phyloP scores from a whole-genome alignment of 2,888 invertebrate genomes.

The Drosophila antonietae region DNA sequence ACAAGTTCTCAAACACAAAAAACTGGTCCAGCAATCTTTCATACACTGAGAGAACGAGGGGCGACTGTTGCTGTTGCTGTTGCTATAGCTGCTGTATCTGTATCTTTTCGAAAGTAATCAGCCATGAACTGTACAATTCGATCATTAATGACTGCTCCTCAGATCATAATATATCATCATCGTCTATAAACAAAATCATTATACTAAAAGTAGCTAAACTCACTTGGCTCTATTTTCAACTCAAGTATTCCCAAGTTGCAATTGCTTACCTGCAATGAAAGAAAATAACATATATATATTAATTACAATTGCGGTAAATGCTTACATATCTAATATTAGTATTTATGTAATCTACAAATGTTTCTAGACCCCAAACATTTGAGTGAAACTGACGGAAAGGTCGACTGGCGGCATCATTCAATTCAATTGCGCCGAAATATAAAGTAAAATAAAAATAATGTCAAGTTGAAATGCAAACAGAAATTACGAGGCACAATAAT shows the following conservation, averaged over 20 bases:
- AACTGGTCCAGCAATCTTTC: conserved; percentile 69
- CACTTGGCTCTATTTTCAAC: conserved; percentile 18
- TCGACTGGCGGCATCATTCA: conserved; percentile 43
- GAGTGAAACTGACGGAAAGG: conserved; percentile 51
- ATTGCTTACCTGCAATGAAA: conserved; percentile 48
- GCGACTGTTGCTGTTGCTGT: conserved; percentile 2
- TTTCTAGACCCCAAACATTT: conserved; percentile 50
- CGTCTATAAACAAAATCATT: conserved; percentile 1
- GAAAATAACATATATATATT: conserved; percentile 5
- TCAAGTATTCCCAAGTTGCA: conserved; percentile 3
- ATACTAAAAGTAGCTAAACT: conserved; percentile 21
- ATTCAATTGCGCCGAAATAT: conserved; percentile 43
- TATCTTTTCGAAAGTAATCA: conserved; percentile 71
- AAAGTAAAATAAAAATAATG: not conserved
- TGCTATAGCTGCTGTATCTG: too few relatives aligned
- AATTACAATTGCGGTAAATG: conserved; percentile 18
- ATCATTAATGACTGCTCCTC: conserved; percentile 46
- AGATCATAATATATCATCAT: conserved; percentile 25
- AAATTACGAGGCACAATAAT: not conserved
- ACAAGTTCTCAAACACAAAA: conserved; percentile 67
- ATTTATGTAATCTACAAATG: conserved; percentile 1
- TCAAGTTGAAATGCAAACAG: conserved; percentile 19
- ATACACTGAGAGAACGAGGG: conserved; percentile 11
- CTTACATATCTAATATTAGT: not conserved
- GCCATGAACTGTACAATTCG: conserved; percentile 62